Conservation (phyloP, 1,140 invertebrate genomes). For the Caenorhabditis brenneri region DNA sequence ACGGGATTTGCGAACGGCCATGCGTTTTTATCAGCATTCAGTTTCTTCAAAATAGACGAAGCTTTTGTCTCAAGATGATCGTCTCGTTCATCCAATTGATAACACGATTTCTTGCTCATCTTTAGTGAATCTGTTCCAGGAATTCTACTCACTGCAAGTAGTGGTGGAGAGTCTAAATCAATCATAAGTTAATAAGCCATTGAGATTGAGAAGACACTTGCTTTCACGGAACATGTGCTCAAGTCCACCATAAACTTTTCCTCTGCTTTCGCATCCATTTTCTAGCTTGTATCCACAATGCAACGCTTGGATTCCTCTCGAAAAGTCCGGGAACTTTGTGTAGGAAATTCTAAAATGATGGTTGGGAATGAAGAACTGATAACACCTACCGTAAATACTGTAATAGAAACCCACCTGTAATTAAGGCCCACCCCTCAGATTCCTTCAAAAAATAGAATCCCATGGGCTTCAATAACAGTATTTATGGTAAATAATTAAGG, state of each 20-base stretch:
- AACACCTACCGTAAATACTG: no score
- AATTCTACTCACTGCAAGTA: not conserved
- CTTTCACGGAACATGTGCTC: constrained; percentile 39
- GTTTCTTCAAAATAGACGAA: constrained; percentile 78
- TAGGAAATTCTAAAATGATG: constrained; percentile 16
- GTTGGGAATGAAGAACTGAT: no score
- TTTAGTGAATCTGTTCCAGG: not conserved
- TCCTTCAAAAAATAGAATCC: no score
- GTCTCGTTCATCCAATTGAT: not conserved
- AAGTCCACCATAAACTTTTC: not conserved
- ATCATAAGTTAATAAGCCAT: not conserved
- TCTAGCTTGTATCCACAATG: not conserved
- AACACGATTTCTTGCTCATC: not conserved
- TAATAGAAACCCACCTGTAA: no score
- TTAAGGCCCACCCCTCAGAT: no score
- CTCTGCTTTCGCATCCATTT: not conserved
- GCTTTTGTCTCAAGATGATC: not conserved
- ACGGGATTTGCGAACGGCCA: constrained; percentile 95
- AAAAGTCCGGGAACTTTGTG: not conserved
- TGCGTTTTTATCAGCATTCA: constrained; percentile 76
- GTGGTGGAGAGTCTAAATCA: not conserved
- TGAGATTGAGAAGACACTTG: not conserved
- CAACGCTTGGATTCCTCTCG: constrained; percentile 8
- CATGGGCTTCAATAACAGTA: no score
- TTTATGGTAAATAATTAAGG: no score